phyloP scores from a whole-genome alignment of 1,140 invertebrate genomes.

The Lethrus apterus region DNA sequence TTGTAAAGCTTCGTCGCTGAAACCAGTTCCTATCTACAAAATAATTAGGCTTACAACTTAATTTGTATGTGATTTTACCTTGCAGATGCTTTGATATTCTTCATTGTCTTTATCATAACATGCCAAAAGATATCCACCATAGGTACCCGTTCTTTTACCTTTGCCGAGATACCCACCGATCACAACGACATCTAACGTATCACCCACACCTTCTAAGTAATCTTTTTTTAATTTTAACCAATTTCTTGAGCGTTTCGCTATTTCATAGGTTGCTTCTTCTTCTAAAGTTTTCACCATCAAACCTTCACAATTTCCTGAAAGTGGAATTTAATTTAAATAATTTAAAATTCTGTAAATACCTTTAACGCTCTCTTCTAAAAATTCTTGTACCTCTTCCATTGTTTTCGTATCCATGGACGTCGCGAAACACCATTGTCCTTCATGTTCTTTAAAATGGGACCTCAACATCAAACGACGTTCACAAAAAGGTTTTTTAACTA shows the following conservation, averaged over 20 bases:
- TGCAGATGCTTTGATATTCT: constrained; percentile 89
- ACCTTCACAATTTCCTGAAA: constrained; percentile 91
- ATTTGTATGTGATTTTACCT: constrained; percentile 47
- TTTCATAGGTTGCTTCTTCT: constrained; percentile 93
- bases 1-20: constrained; percentile 85
- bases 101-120: constrained; percentile 92
- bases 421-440: constrained; percentile 86
- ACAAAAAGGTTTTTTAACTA: constrained; percentile 74
- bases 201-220: constrained; percentile 91
- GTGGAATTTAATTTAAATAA: constrained; percentile 3
- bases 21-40: constrained; percentile 91
- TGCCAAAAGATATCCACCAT: constrained; percentile 95
- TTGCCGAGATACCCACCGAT: constrained; percentile 92
- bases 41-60: background rate
- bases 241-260: constrained; percentile 93
- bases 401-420: constrained; percentile 73
- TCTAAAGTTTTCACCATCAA: constrained; percentile 97
- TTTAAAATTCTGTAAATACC: constrained; percentile 19
- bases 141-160: constrained; percentile 89
- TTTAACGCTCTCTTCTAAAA: constrained; percentile 93
- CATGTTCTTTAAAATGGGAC: constrained; percentile 66
- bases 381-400: constrained; percentile 89
- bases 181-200: constrained; percentile 91
- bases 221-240: constrained; percentile 99
- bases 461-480: constrained; percentile 69